A percentile compares a stretch with the other conserved stretches of the same genome.
Evolutionary conservation across 2,113 vertebrate genomes (phyloP).

Genomic region (Glaucomys volans): DNA sequence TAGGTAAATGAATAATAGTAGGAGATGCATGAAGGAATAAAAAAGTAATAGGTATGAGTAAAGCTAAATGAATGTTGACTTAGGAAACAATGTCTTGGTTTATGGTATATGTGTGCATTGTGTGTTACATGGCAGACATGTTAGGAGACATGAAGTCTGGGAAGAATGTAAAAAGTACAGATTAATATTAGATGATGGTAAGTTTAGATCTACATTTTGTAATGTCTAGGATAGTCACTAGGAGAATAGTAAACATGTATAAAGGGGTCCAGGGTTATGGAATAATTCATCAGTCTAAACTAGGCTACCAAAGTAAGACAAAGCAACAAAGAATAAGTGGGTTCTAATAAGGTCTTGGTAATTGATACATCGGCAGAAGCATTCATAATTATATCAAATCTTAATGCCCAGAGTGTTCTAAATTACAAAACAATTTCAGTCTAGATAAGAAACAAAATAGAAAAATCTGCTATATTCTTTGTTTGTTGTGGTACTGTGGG

Average conservation of each 20-base stretch:
- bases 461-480: conserved; percentile 16
- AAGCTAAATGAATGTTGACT: neutral
- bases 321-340: neutral
- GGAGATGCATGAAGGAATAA: neutral
- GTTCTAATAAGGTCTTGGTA: neutral
- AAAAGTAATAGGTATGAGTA: neutral
- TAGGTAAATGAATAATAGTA: neutral
- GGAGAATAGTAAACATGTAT: neutral
- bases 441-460: neutral
- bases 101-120: neutral
- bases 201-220: conserved; percentile 14
- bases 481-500: neutral
- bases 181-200: neutral
- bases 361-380: neutral
- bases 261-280: neutral
- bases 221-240: neutral
- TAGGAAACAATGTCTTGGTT: neutral
- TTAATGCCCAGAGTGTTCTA: neutral
- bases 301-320: neutral
- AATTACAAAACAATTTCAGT: neutral
- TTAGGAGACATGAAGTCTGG: neutral
- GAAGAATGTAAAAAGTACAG: neutral
- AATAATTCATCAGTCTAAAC: neutral
- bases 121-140: neutral
- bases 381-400: conserved; percentile 40